Base-by-base conservation (phyloP, 2,113 vertebrate genomes). In the Silurus asotus region DNA sequence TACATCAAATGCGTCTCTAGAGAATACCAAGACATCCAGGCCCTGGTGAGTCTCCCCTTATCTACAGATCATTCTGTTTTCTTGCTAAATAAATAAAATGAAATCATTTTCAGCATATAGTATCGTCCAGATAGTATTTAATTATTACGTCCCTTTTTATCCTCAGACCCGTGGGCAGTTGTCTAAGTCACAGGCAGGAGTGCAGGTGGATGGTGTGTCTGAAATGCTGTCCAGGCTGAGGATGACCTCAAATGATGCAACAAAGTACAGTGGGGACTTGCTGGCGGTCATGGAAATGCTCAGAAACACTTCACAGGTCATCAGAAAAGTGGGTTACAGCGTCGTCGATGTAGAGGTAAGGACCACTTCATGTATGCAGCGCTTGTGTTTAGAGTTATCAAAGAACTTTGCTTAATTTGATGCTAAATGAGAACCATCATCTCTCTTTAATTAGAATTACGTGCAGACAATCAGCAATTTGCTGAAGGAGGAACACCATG, bases 401-500 rank as follows among this genome's bases (percentile, higher is more conserved):
- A 48, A 80, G 77, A 61, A 80, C 77, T 61, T 80, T 80, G 56
- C 28, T 59, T 59, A 37, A 59, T 59, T 59, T 77, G 72, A 55
- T 65, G 48, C 8, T 28, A 74, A 75, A 51, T 70, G 0, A 72
- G 20, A 59, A 61, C 8, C 6, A 55, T n/a, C 45, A 15, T 90
- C 88, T 89, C 76, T 87, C 89, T 76, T 87, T 89, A 56, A 25
- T 81, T 91, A 99, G 98, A 99, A 99, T 92, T 99, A 96, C 2
- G 96, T 98, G 81, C 97, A 99, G 94, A 96, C 97, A 88, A 95
- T 99, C 92, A 99, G 98, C 95, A 99, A 99, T 93, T 91, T 99
- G 86, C 92, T 99, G 90, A 96, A 96, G 0, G 98, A 99, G 85
- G 97, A 99, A 82, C 97, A 99, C 88, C 94, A 94, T 78, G 97